Base-by-base conservation (phyloP, 2,113 vertebrate genomes). In the Guaruba guarouba region DNA sequence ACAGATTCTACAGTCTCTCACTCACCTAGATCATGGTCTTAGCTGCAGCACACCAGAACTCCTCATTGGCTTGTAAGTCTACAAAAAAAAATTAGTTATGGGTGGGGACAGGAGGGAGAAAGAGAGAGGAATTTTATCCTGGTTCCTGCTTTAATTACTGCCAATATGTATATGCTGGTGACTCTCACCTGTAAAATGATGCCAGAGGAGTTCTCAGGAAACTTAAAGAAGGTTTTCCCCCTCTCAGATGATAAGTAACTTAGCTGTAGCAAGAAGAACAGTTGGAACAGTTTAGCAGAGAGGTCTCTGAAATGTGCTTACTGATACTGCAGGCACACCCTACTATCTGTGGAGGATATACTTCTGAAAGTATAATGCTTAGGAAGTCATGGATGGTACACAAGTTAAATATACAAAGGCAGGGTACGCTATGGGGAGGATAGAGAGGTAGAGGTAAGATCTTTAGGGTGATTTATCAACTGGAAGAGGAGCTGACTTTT, bases 381-480 rank as follows among this genome's bases (percentile, higher is more conserved):
- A 66, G 23, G 0, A 0, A 59, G 46, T 19, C 41, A 31, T 7
- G 10, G 31, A 39, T 70, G 6, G 12, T 5, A 28, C 24, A 13
- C 14, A n/a, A 14, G 4, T 10, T n/a, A 54, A 87, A 74, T 24
- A 37, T 18, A 35, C 7, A 51, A 25, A 51, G 24, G 13, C 49
- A 63, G 14, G 5, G 33, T 54, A 13, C 12, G 22, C 46, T n/a
- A 2, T 20, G 13, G 68, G 37, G 10, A 76, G 29, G 18, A 33
- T 4, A 73, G 63, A 44, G 52, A 80, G 31, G 20, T 35, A 89
- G 62, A 61, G 91, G 10, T 3, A 63, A 78, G 43, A 61, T 55
- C 9, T 22, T 67, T 35, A 27, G 46, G 51, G 3, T 55, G 39
- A 63, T 64, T 52, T 46, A 3, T 75, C 25, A 78, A 5, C 55